Conservation (phyloP, 2,888 invertebrate genomes). For the Agrochola lychnidis region DNA sequence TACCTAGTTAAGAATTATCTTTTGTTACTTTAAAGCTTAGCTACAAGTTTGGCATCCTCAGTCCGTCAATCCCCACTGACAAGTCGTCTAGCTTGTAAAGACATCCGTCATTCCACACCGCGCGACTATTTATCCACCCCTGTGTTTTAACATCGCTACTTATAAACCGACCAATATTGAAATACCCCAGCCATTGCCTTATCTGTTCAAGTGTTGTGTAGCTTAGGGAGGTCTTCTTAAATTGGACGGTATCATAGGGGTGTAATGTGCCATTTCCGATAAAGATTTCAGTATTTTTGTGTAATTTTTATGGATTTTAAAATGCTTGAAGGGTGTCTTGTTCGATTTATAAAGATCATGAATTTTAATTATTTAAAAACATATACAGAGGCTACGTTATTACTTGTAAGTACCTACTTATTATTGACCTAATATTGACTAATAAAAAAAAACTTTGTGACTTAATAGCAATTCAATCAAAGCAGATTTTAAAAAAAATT, state of each 20-base stretch:
- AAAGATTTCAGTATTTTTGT: conserved; percentile 66
- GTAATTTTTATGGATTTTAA: conserved; percentile 67
- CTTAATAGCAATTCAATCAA: neutral
- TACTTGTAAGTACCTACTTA: too few species aligned
- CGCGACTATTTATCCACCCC: conserved; percentile 81
- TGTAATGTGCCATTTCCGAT: conserved; percentile 88
- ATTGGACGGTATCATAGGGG: conserved; percentile 67
- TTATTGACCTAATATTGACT: neutral
- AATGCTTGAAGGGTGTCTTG: conserved; percentile 30
- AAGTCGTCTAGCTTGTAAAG: conserved; percentile 87
- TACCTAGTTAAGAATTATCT: neutral
- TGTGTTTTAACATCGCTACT: conserved; percentile 76
- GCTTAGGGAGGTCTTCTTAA: conserved; percentile 57
- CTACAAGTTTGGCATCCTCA: conserved; percentile 75
- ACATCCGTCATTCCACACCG: conserved; percentile 88
- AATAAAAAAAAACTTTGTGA: neutral
- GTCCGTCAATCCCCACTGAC: conserved; percentile 78
- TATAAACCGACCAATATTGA: conserved; percentile 68
- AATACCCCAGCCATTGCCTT: conserved; percentile 59
- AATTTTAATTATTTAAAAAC: neutral
- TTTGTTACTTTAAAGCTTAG: neutral
- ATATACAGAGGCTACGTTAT: neutral
- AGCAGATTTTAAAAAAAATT: neutral
- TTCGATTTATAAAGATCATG: neutral
- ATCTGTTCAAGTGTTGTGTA: conserved; percentile 2